Evolutionary conservation across 2,113 vertebrate species (phyloP).

Genomic region (Vidua macroura): DNA sequence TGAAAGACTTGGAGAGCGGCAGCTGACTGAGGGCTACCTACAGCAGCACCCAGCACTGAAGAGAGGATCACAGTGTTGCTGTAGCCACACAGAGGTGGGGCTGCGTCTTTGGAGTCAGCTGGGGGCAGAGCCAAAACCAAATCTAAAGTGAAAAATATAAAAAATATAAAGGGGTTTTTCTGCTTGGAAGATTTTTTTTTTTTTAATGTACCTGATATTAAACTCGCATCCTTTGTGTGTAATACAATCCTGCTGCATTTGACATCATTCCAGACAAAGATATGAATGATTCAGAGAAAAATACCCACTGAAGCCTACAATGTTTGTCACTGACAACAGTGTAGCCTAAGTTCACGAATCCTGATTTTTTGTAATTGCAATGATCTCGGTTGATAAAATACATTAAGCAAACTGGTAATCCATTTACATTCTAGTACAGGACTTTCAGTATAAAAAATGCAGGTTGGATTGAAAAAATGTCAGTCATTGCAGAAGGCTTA

Average conservation of each 20-base stretch:
- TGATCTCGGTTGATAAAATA: not conserved
- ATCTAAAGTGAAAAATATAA: not conserved
- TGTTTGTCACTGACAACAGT: not conserved
- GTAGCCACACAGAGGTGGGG: not conserved
- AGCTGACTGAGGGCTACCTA: fast-evolving
- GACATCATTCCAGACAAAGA: not conserved
- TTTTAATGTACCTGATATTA: not conserved
- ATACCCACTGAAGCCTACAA: not conserved
- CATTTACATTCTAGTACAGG: constrained; percentile 11
- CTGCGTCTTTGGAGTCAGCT: not conserved
- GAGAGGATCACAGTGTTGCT: not conserved
- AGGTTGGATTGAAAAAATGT: constrained; percentile 50
- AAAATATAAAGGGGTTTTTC: not conserved
- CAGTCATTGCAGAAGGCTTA: constrained; percentile 58
- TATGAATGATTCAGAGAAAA: not conserved
- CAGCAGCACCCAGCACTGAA: not conserved
- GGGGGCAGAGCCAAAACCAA: not conserved
- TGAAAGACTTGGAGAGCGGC: not conserved
- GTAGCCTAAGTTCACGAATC: not conserved
- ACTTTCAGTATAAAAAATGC: constrained; percentile 20
- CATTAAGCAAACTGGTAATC: not conserved
- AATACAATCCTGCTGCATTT: not conserved
- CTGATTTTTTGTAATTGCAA: not conserved
- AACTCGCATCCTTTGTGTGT: not conserved
- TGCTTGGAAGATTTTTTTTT: not conserved